These are phyloP conservation scores for Lutraria rhynchaena DNA, from an alignment of 1,140 invertebrate genomes.

Conservation along the genomic window DNA sequence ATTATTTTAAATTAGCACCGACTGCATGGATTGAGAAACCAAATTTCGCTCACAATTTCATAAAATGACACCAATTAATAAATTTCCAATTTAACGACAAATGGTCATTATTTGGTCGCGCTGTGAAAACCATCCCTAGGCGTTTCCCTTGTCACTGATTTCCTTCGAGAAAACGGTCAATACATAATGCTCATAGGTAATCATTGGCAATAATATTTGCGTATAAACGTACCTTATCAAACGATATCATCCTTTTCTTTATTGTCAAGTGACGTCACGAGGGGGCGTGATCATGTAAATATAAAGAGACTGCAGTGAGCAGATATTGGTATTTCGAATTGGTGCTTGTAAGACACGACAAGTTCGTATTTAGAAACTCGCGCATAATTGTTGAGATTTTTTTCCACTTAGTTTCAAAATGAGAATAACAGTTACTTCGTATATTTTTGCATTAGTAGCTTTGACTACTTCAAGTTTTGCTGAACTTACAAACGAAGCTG, in stretches of 20 bases:
- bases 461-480: background rate
- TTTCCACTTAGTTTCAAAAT: slow-evolving; percentile 21
- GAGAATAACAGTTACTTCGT: slow-evolving; percentile 12
- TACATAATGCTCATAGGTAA: slow-evolving; percentile 18
- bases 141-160: slow-evolving; percentile 10
- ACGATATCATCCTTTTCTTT: background rate
- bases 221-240: background rate
- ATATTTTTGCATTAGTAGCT: background rate
- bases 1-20: background rate
- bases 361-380: background rate
- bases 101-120: background rate
- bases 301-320: slow-evolving; percentile 14
- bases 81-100: background rate
- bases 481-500: background rate
- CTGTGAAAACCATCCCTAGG: background rate
- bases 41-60: slow-evolving; percentile 9
- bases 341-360: slow-evolving; percentile 16
- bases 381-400: background rate
- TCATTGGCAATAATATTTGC: slow-evolving; percentile 18
- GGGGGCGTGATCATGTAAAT: slow-evolving; percentile 21
- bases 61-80: slow-evolving; percentile 17
- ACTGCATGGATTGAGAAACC: background rate
- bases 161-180: slow-evolving; percentile 27
- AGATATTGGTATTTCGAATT: slow-evolving; percentile 49
- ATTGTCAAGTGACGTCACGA: slow-evolving; percentile 30